A percentile compares a stretch with the other conserved stretches of the same genome.
Conservation (phyloP, 2,113 vertebrate genomes). For the Petaurus breviceps region DNA sequence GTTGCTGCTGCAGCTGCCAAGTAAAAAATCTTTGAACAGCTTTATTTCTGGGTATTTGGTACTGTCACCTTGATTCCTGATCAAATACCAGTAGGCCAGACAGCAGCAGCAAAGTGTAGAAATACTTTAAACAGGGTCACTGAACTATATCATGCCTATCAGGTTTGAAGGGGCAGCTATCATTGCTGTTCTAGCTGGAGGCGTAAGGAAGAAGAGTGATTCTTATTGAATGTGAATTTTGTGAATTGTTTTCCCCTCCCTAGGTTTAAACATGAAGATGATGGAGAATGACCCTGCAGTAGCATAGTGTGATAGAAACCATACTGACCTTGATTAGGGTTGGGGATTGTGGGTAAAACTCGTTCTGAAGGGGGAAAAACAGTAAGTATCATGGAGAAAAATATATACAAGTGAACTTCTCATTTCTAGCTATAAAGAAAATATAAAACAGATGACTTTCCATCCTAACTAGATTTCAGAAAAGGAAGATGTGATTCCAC, state of each 20-base stretch:
- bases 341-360: conserved; percentile 89
- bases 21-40: conserved; percentile 22
- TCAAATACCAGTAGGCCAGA: background rate
- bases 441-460: conserved; percentile 79
- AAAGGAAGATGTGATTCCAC: conserved; percentile 37
- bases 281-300: conserved; percentile 88
- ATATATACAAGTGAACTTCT: conserved; percentile 73
- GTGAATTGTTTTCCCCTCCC: conserved; percentile 53
- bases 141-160: background rate
- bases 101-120: background rate
- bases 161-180: background rate
- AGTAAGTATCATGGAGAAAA: conserved; percentile 84
- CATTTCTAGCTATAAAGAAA: conserved; percentile 77
- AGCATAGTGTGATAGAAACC: conserved; percentile 82
- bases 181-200: conserved; percentile 6
- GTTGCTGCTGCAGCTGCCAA: background rate
- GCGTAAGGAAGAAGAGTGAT: background rate
- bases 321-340: conserved; percentile 92
- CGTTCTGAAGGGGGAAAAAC: conserved; percentile 88
- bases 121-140: background rate
- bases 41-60: background rate
- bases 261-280: conserved; percentile 65
- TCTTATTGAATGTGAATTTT: conserved; percentile 31
- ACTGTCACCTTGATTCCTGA: background rate
- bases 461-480: conserved; percentile 57